Conservation (phyloP, 2,888 invertebrate species). For the Torymus auratus region DNA sequence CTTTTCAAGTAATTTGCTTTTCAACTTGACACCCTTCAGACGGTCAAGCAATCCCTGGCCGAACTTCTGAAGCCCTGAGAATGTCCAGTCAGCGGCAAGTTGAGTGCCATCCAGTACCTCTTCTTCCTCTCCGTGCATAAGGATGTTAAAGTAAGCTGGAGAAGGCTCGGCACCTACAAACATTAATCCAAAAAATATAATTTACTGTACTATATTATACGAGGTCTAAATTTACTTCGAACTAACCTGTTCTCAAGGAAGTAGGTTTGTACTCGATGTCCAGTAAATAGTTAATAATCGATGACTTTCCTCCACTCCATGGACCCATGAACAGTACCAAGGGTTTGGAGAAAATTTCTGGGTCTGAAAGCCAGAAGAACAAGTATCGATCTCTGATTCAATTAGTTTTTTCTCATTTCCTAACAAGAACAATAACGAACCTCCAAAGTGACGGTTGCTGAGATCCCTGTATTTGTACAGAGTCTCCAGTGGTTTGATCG, state of each 20-base stretch:
- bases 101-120: slow-evolving; percentile 94
- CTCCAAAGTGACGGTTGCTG: slow-evolving; percentile 92
- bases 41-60: slow-evolving; percentile 95
- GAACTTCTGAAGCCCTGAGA: slow-evolving; percentile 95
- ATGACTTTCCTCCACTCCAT: slow-evolving; percentile 97
- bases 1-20: slow-evolving; percentile 91
- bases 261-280: slow-evolving; percentile 90
- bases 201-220: no score
- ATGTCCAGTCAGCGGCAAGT: slow-evolving; percentile 95
- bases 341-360: slow-evolving; percentile 96
- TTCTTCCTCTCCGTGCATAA: slow-evolving; percentile 92
- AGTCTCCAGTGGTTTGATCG: slow-evolving; percentile 93
- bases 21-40: slow-evolving; percentile 87
- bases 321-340: slow-evolving; percentile 96
- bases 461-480: slow-evolving; percentile 94
- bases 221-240: no score
- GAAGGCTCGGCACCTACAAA: slow-evolving; percentile 92
- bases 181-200: slow-evolving; percentile 8
- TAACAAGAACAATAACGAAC: slow-evolving; percentile 67
- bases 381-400: neutral
- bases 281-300: slow-evolving; percentile 94
- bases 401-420: no score
- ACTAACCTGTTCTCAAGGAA: slow-evolving; percentile 89
- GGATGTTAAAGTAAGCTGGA: slow-evolving; percentile 93
- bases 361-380: slow-evolving; percentile 79